A percentile compares a stretch with the other conserved stretches of the same genome.
phyloP scores from a whole-genome alignment of 2,113 vertebrate species.

The Nestor notabilis region DNA sequence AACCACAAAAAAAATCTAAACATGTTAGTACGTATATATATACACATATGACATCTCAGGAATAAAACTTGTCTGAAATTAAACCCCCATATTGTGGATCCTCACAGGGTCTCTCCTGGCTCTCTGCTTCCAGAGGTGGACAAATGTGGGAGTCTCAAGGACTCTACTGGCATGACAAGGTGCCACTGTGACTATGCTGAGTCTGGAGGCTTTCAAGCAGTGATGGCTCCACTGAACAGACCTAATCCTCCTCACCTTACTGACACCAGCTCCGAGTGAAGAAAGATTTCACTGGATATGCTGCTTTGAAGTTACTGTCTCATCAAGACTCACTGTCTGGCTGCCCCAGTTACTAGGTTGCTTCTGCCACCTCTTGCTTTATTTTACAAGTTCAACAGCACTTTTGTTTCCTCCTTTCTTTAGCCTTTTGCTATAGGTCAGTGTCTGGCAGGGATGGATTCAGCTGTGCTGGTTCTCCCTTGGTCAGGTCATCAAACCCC shows the following conservation, averaged over 20 bases:
- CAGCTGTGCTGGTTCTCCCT: background rate
- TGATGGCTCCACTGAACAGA: background rate
- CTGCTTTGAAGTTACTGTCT: background rate
- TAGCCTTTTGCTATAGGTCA: background rate
- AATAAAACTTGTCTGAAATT: background rate
- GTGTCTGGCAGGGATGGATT: background rate
- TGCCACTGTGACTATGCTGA: fast-evolving
- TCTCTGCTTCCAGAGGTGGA: background rate
- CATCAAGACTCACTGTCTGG: background rate
- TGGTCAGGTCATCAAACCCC: background rate
- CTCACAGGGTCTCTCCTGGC: background rate
- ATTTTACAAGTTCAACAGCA: background rate
- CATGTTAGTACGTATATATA: background rate
- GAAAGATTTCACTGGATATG: background rate
- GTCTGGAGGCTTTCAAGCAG: background rate
- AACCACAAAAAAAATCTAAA: background rate
- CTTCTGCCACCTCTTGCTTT: background rate
- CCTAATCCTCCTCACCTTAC: background rate
- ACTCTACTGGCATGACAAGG: background rate
- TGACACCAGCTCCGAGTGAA: background rate
- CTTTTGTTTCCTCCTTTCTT: background rate
- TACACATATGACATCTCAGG: background rate
- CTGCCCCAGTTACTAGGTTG: background rate
- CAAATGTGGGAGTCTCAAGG: background rate
- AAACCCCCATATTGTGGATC: background rate